Evolutionary conservation across 2,113 vertebrate genomes (phyloP).

Genomic region (Otolemur garnettii): DNA sequence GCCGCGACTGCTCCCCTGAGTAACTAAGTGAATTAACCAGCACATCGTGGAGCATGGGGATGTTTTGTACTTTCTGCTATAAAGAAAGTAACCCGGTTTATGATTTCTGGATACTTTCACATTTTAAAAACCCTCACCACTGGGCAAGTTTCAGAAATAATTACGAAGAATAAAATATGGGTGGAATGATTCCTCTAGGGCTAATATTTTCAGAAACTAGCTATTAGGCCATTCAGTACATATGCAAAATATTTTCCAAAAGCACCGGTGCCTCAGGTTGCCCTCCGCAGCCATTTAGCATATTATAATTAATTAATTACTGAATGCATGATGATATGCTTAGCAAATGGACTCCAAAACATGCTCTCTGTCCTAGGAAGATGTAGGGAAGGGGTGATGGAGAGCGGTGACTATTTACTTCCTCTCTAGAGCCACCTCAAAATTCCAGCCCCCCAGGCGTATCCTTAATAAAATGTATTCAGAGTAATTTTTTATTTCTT

Average conservation of each 20-base stretch:
- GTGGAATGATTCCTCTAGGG: conserved; percentile 58
- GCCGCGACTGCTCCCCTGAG: not conserved
- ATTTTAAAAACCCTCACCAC: conserved; percentile 36
- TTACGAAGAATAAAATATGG: conserved; percentile 48
- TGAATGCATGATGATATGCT: conserved; percentile 12
- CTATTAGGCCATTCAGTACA: conserved; percentile 39
- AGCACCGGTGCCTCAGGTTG: not conserved
- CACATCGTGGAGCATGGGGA: not conserved
- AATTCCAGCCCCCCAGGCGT: not conserved
- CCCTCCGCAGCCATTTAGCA: conserved; percentile 61
- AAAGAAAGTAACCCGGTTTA: conserved; percentile 3
- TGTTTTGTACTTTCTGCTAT: conserved; percentile 32
- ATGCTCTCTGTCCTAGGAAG: conserved; percentile 1
- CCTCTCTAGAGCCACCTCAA: not conserved
- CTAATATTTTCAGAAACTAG: conserved; percentile 68
- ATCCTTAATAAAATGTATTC: conserved; percentile 16
- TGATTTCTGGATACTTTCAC: conserved; percentile 59
- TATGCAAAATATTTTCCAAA: conserved; percentile 66
- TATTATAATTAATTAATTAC: conserved; percentile 60
- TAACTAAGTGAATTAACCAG: not conserved
- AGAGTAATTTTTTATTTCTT: conserved; percentile 27
- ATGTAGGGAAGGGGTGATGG: not conserved
- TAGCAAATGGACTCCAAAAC: not conserved
- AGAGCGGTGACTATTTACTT: not conserved
- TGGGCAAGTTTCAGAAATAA: conserved; percentile 45